Base-by-base conservation (phyloP, 2,888 invertebrate genomes). In the Argyresthia goedartella region DNA sequence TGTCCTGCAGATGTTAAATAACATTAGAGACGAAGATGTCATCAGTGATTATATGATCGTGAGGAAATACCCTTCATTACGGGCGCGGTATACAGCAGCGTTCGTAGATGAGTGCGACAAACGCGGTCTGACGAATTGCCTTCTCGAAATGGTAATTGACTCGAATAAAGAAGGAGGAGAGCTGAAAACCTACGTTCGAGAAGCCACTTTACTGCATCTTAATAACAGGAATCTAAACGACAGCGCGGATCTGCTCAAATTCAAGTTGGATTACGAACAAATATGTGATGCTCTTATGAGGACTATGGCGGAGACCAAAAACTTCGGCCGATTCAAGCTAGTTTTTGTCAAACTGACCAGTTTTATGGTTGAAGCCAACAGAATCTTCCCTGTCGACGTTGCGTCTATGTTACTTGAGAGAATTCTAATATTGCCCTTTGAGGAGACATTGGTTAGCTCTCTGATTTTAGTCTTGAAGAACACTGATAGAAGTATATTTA, bases 281-380 rank as follows among this genome's bases (percentile, higher is more conserved):
- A 9, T 82, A 1, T 81, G 81, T 49, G 76, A 81, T 16, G 57
- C 63, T 0, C 73, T 76, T 4, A 67, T 85, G 62, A 54, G 63
- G 14, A 60, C 65, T 0, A 69, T 85, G 53, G 75, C 78, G 0
- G 58, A 66, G 8, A 74, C 81, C 1, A 78, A 74, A 49, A 85
- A 86, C 59, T 84, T 86, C 58, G 67, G 74, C 0, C 66, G 80
- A 7, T 86, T 84, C 59, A 79, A 73, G 56, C 36, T 39, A 0
- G 70, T 79, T 25, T 84, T 82, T 56, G 57, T 74, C 6, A 73
- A 68, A 52, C 59, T 85, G 8, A 69, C 73, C 0, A 53, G 65
- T 8, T 75, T 76, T 45, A 70, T 81, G 55, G 65, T 65, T 1
- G 35, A 56, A 0, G 61, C 62, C 15, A 60, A 57, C 2, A 60